Percentiles rank a stretch among this genome's conserved stretches.
phyloP scores from a whole-genome alignment of 2,113 vertebrate species.

The Isurus oxyrinchus region DNA sequence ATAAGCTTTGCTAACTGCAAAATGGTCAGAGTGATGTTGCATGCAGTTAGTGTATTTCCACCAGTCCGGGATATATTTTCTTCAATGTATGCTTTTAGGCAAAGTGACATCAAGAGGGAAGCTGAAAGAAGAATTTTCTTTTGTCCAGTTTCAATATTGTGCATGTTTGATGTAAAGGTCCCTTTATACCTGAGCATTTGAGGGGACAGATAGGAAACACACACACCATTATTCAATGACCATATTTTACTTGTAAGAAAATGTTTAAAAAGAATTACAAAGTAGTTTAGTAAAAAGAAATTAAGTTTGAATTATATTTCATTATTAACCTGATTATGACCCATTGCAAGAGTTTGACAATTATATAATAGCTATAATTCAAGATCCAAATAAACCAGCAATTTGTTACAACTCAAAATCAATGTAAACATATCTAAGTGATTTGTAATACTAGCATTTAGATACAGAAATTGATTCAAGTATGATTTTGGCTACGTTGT shows the following conservation, averaged over 20 bases:
- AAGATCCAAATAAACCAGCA: neutral
- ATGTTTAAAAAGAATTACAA: neutral
- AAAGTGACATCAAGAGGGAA: neutral
- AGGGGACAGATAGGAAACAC: neutral
- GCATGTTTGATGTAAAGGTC: neutral
- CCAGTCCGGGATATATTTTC: neutral
- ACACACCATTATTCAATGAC: neutral
- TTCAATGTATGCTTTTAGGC: neutral
- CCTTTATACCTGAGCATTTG: no score
- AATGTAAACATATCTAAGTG: neutral
- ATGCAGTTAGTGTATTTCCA: neutral
- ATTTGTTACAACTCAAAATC: neutral
- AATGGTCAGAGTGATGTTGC: neutral
- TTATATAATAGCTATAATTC: neutral
- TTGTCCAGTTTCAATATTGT: neutral
- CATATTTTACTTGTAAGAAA: constrained; percentile 24
- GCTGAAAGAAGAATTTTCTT: neutral
- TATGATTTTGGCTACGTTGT: neutral
- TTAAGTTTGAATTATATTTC: neutral
- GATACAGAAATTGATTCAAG: constrained; percentile 11
- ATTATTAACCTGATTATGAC: neutral
- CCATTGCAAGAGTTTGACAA: neutral
- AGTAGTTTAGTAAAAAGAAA: neutral
- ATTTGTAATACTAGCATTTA: neutral
- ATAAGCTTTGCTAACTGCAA: neutral